phyloP scores from a whole-genome alignment of 92 coral and sea anemone genomes.

The Zoanthus solanderi region DNA sequence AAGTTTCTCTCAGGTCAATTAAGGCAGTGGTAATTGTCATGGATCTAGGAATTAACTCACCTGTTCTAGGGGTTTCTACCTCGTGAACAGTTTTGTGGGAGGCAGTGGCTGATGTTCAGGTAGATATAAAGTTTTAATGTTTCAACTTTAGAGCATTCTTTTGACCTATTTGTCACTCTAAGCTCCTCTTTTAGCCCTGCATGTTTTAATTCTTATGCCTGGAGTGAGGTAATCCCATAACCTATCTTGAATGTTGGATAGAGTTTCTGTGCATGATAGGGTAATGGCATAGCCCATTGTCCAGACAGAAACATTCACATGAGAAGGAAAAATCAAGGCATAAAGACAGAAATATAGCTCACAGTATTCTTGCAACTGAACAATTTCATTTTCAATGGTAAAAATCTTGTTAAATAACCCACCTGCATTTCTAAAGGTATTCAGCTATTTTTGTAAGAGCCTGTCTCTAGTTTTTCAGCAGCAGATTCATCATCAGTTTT shows the following conservation, averaged over 20 bases:
- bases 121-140: constrained; percentile 11
- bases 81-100: constrained; percentile 3
- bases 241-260: constrained; percentile 51
- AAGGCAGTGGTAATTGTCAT: too few species aligned
- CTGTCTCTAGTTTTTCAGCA: constrained; percentile 33
- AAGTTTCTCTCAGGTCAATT: too few species aligned
- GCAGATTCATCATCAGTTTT: constrained; percentile 30
- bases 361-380: constrained; percentile 33
- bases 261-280: constrained; percentile 56
- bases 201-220: constrained; percentile 65
- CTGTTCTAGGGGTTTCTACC: not conserved
- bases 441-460: constrained; percentile 29
- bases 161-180: constrained; percentile 54
- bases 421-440: constrained; percentile 50
- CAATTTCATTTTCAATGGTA: constrained; percentile 20
- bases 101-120: constrained; percentile 67
- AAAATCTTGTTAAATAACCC: constrained; percentile 54
- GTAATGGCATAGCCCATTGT: constrained; percentile 65
- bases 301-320: constrained; percentile 59
- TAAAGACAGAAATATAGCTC: constrained; percentile 41
- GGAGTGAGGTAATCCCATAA: constrained; percentile 64
- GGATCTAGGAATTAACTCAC: constrained; percentile 19
- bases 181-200: constrained; percentile 35
- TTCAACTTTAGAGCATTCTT: not conserved
- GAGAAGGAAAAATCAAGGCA: constrained; percentile 32